These are phyloP conservation scores for Aphelocoma californica DNA, from an alignment of 2,797 vertebrate genomes.

Conservation along the genomic window DNA sequence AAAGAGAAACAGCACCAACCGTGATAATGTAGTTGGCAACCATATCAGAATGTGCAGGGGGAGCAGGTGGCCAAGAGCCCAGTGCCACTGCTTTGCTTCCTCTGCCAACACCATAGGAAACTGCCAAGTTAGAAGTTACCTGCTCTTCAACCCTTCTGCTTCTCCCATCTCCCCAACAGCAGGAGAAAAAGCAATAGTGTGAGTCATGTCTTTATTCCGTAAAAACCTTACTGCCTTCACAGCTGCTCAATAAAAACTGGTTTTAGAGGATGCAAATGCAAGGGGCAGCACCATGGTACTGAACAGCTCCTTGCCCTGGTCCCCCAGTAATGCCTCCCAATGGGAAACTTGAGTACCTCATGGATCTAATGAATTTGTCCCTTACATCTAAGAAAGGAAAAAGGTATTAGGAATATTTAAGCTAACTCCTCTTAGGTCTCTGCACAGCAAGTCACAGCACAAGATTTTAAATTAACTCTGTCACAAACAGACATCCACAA, in stretches of 20 bases:
- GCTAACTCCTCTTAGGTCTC: neutral
- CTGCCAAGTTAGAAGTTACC: neutral
- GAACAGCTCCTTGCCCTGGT: neutral
- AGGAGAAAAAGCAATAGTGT: neutral
- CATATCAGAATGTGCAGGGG: neutral
- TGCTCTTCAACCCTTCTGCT: neutral
- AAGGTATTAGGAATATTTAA: neutral
- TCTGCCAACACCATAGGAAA: neutral
- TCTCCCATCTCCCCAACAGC: neutral
- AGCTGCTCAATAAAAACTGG: neutral
- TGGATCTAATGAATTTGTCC: accelerated
- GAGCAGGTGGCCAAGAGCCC: conserved; percentile 27
- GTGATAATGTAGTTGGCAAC: neutral
- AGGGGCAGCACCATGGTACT: neutral
- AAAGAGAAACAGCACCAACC: neutral
- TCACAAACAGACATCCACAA: neutral
- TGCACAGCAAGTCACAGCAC: neutral
- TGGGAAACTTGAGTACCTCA: accelerated
- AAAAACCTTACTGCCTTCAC: neutral
- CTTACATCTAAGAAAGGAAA: neutral
- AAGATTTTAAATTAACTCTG: neutral
- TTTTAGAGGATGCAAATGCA: neutral
- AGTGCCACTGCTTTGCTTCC: neutral
- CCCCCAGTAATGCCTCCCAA: neutral
- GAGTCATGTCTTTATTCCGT: accelerated